Evolutionary conservation across 2,888 invertebrate species (phyloP).

Genomic region (Drosophila pseudotalamancana): DNA sequence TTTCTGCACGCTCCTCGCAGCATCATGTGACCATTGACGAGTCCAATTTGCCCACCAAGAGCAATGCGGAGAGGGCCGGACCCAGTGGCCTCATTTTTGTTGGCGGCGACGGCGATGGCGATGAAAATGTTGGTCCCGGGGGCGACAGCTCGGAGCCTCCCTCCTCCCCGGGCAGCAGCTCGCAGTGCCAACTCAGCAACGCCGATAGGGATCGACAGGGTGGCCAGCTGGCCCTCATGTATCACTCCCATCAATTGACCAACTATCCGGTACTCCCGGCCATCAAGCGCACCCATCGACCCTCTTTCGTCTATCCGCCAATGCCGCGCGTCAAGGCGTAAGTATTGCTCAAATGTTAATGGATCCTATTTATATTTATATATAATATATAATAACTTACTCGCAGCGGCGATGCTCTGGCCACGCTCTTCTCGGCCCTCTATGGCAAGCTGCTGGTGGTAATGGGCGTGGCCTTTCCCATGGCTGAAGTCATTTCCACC

Average conservation of each 20-base stretch:
- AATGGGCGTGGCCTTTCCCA: constrained; percentile 97
- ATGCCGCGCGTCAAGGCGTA: constrained; percentile 84
- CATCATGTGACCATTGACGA: constrained; percentile 84
- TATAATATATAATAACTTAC: too few relatives aligned
- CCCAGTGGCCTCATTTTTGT: constrained; percentile 66
- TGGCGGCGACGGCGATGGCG: constrained; percentile 69
- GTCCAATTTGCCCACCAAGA: constrained; percentile 79
- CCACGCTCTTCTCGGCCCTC: constrained; percentile 94
- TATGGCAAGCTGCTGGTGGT: constrained; percentile 97
- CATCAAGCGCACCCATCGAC: constrained; percentile 83
- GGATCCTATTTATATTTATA: too few relatives aligned
- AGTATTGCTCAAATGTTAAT: too few relatives aligned
- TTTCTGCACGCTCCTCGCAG: constrained; percentile 81
- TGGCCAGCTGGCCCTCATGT: constrained; percentile 83
- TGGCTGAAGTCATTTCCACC: constrained; percentile 97
- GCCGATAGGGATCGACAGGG: constrained; percentile 70
- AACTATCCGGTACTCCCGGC: constrained; percentile 84
- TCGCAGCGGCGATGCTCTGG: constrained; percentile 91
- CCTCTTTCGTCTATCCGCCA: constrained; percentile 83
- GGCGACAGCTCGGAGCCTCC: constrained; percentile 80
- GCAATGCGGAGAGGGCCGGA: constrained; percentile 59
- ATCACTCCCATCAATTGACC: constrained; percentile 84
- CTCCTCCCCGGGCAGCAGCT: constrained; percentile 76
- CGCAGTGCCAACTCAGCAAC: constrained; percentile 68
- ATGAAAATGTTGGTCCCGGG: constrained; percentile 48